Conservation (phyloP, 2,797 vertebrate genomes). For the Brotula barbata region DNA sequence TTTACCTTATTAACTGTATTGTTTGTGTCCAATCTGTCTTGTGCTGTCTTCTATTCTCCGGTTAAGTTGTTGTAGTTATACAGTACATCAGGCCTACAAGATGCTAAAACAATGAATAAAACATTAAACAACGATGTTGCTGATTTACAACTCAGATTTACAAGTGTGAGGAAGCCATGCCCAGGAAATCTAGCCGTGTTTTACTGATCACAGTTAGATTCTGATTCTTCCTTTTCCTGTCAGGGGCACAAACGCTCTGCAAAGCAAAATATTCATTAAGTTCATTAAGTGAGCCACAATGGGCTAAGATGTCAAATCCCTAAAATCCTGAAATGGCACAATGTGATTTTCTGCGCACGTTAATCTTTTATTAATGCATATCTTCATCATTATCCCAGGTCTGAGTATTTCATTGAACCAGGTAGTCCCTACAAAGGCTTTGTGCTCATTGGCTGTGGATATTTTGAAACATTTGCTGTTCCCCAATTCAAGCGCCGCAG, state of each 20-base stretch:
- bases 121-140: slow-evolving; percentile 28
- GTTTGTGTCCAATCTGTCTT: neutral
- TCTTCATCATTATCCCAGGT: no score
- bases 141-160: slow-evolving; percentile 16
- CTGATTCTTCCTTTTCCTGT: slow-evolving; percentile 57
- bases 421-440: neutral
- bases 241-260: slow-evolving; percentile 23
- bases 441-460: neutral
- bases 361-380: no score
- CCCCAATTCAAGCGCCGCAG: no score
- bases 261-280: slow-evolving; percentile 44
- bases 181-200: slow-evolving; percentile 56
- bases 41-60: no score
- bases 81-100: neutral
- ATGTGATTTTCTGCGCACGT: no score
- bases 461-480: neutral
- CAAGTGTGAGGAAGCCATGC: slow-evolving; percentile 56
- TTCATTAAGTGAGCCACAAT: slow-evolving; percentile 12
- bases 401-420: slow-evolving; percentile 3
- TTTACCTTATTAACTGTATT: no score
- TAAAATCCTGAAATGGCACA: no score
- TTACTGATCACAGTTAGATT: slow-evolving; percentile 63
- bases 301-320: neutral
- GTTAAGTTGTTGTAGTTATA: no score
- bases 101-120: slow-evolving; percentile 8